Base-by-base conservation (phyloP, 2,888 invertebrate genomes). In the Tinea semifulvella region DNA sequence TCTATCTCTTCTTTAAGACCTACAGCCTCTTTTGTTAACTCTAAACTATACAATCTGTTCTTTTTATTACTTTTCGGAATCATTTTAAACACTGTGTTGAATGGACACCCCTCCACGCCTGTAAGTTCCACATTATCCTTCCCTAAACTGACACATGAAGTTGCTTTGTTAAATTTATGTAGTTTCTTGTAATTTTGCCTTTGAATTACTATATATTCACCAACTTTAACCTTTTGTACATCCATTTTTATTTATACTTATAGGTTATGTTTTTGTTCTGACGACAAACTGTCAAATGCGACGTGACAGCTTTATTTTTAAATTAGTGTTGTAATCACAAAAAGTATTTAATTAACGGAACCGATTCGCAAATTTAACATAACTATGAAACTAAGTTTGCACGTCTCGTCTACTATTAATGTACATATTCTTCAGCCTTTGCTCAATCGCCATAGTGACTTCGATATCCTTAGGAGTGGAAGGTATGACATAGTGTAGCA, bases 151-250 rank as follows among this genome's bases (percentile, higher is more conserved):
- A 90, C 76, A 26, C 70, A 81, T 1, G 88, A 85, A 53, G 87
- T 85, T 4, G 83, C 57, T 52, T 85, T 86, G 48, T 86, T 85
- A 47, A 91, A 84, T 68, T 90, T 90, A 53, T 90, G 88, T 14
- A 93, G 62, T 67, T 92, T 93, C 48, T 86, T 88, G 60, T 87
- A 93, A 55, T 86, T 88, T 53, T 92, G 90, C 48, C 90, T 85
- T 60, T 92, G 89, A 36, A 93, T 85, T 45, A 93, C 82, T 43
- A 93, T 84, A 60, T 88, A 89, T 57, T 89, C 87, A 5, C 91
- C 91, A 8, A 85, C 58, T 64, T 84, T 84, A 47, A 92, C 87
- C 46, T 60, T 50, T 50, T 77, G 3, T 4, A 18, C 6, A 17
- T 38, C 18, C 38, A 38, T 38, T 11, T 18, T 31, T 31, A 31